Evolutionary conservation across 2,797 vertebrate species (phyloP).

Genomic region (Poecilia gillii): DNA sequence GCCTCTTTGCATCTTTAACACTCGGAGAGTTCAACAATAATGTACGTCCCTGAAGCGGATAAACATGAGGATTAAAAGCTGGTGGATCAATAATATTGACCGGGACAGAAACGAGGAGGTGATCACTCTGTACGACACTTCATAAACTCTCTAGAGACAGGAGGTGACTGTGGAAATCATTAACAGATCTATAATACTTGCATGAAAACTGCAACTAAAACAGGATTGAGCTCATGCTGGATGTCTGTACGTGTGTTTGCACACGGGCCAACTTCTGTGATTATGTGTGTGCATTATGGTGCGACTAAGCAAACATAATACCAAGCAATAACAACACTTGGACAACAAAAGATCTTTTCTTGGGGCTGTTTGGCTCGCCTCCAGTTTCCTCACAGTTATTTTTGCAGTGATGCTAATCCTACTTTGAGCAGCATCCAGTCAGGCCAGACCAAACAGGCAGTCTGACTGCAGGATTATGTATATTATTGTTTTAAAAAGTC

Average conservation of each 20-base stretch:
- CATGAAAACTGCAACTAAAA: slow-evolving; percentile 27
- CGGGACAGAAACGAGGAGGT: slow-evolving; percentile 11
- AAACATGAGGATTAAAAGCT: slow-evolving; percentile 58
- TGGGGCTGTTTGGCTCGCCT: slow-evolving; percentile 48
- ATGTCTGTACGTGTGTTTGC: slow-evolving; percentile 37
- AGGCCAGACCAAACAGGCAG: slow-evolving; percentile 38
- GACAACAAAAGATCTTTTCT: slow-evolving; percentile 77
- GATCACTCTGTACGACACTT: slow-evolving; percentile 21
- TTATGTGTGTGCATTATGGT: slow-evolving; percentile 49
- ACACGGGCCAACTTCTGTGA: slow-evolving; percentile 22
- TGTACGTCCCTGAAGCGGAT: slow-evolving; percentile 45
- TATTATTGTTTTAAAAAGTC: slow-evolving; percentile 33
- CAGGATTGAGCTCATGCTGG: slow-evolving; percentile 7
- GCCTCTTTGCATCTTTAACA: slow-evolving; percentile 21
- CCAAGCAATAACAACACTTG: slow-evolving; percentile 67
- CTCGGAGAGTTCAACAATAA: slow-evolving; percentile 24
- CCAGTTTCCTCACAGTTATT: slow-evolving; percentile 68
- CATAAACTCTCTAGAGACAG: slow-evolving; percentile 7
- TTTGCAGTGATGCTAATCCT: slow-evolving; percentile 75
- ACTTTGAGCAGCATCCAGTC: slow-evolving; percentile 41
- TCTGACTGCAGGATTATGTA: slow-evolving; percentile 55
- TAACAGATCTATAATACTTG: slow-evolving; percentile 27
- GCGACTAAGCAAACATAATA: slow-evolving; percentile 71
- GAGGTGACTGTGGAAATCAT: slow-evolving; percentile 37
- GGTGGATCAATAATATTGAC: slow-evolving; percentile 61